Evolutionary conservation across 1,140 invertebrate species (phyloP).

Genomic region (Drosophila parvula): DNA sequence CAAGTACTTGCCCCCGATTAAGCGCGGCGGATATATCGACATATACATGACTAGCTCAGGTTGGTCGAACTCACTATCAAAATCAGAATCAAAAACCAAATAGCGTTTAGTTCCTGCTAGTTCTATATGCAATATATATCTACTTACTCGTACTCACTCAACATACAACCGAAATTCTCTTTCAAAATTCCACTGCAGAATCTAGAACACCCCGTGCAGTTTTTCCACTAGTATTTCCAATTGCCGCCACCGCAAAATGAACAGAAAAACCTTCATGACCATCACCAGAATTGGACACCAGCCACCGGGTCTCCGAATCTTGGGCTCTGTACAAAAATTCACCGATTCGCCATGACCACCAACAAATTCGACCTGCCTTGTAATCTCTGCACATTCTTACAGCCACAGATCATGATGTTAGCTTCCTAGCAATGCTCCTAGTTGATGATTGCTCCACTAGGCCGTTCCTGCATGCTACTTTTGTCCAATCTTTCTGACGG

Average conservation of each 20-base stretch:
- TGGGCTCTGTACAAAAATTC: conserved; percentile 21
- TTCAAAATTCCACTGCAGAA: conserved; percentile 46
- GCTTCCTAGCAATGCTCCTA: conserved; percentile 51
- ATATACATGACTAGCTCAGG: conserved; percentile 94
- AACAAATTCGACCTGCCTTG: conserved; percentile 16
- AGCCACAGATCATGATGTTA: conserved; percentile 34
- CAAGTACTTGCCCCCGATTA: conserved; percentile 92
- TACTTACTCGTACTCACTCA: conserved; percentile 43
- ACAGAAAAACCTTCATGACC: conserved; percentile 20
- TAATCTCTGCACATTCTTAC: conserved; percentile 24
- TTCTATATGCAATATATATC: conserved; percentile 49
- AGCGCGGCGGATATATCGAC: conserved; percentile 92
- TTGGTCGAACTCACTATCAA: conserved; percentile 80
- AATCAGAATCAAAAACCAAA: conserved; percentile 22
- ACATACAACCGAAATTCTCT: conserved; percentile 53
- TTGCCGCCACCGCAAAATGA: conserved; percentile 34
- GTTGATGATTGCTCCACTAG: conserved; percentile 20
- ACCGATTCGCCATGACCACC: neutral
- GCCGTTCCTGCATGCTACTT: conserved; percentile 65
- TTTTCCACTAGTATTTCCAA: conserved; percentile 45
- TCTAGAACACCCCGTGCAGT: conserved; percentile 51
- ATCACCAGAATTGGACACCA: conserved; percentile 23
- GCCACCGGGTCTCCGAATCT: conserved; percentile 7
- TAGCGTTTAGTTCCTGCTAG: conserved; percentile 68
- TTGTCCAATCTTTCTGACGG: conserved; percentile 21